phyloP scores from a whole-genome alignment of 2,797 vertebrate species.

The Scyliorhinus canicula region DNA sequence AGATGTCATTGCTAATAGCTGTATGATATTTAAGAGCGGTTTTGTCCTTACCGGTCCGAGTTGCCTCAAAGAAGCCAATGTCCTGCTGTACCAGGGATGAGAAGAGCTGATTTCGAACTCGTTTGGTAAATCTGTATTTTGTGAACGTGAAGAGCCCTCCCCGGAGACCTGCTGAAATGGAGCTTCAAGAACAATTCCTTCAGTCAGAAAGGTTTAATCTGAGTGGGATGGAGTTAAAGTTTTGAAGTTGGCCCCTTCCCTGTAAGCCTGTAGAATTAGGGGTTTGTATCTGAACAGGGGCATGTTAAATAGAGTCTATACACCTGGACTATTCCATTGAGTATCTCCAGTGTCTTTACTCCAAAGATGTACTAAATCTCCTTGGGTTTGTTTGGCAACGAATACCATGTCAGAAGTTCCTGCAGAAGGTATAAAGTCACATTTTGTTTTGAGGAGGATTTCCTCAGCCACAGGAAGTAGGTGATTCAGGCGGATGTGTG shows the following conservation, averaged over 20 bases:
- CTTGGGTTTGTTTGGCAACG: no score
- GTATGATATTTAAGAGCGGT: background rate
- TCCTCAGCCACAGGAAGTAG: no score
- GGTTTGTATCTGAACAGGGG: no score
- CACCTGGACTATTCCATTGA: no score
- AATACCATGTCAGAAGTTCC: no score
- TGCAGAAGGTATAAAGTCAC: no score
- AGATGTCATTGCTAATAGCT: background rate
- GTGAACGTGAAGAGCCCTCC: conserved; percentile 63
- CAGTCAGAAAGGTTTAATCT: background rate
- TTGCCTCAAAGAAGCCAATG: conserved; percentile 73
- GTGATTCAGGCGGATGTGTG: no score
- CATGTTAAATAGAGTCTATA: no score
- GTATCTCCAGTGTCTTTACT: no score
- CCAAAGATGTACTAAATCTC: no score
- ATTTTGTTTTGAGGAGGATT: no score
- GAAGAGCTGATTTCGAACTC: conserved; percentile 65
- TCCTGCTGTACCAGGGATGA: conserved; percentile 70
- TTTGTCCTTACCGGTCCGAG: conserved; percentile 62
- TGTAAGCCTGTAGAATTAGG: no score
- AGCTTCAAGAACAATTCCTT: conserved; percentile 44
- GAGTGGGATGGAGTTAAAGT: background rate
- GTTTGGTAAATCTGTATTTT: conserved; percentile 59
- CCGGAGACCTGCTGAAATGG: conserved; percentile 52
- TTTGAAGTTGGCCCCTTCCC: background rate